These are phyloP conservation scores for Pelvicachromis taeniatus DNA, from an alignment of 2,113 vertebrate genomes.

Conservation along the genomic window DNA sequence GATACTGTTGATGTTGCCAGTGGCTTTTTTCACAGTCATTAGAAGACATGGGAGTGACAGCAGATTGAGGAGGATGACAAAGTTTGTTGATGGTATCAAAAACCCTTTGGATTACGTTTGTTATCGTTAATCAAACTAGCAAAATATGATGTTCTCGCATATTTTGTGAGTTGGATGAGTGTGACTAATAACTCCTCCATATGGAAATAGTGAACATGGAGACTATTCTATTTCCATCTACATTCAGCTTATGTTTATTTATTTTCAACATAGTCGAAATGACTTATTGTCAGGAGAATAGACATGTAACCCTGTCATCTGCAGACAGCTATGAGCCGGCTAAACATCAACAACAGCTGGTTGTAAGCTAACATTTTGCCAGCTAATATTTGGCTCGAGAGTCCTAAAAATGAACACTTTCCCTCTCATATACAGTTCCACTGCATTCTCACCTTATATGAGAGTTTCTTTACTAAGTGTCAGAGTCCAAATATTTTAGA, in stretches of 20 bases:
- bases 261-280: not conserved
- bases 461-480: not conserved
- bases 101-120: not conserved
- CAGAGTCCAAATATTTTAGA: not conserved
- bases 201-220: not conserved
- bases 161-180: not conserved
- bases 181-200: not conserved
- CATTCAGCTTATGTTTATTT: not conserved
- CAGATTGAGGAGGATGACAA: not conserved
- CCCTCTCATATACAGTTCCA: not conserved
- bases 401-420: not conserved
- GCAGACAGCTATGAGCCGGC: not conserved
- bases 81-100: not conserved
- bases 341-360: not conserved
- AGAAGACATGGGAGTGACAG: not conserved
- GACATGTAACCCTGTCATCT: not conserved
- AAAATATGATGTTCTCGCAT: not conserved
- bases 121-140: not conserved
- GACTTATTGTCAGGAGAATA: not conserved
- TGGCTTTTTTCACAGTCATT: not conserved
- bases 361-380: not conserved
- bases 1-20: not conserved
- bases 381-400: not conserved
- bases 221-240: not conserved
- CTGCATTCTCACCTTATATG: not conserved